phyloP scores from a whole-genome alignment of 2,888 invertebrate genomes.

The Andrena haemorrhoa region DNA sequence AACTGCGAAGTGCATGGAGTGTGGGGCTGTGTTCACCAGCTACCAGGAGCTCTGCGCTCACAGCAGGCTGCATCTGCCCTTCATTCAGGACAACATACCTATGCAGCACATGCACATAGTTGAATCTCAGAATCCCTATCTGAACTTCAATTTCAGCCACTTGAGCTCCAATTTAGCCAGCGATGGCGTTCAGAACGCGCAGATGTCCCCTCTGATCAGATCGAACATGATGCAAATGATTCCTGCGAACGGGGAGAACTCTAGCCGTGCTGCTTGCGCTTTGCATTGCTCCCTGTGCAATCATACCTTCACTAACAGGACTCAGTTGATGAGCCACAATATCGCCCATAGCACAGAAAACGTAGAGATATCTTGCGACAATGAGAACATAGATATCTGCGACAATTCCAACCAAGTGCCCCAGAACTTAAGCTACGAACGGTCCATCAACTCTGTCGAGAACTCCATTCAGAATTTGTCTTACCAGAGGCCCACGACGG shows the following conservation, averaged over 20 bases:
- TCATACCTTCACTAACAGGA: constrained; percentile 79
- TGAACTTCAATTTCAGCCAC: constrained; percentile 75
- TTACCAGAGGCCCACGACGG: constrained; percentile 66
- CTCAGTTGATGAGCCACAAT: constrained; percentile 78
- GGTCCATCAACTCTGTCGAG: constrained; percentile 68
- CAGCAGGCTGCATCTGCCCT: constrained; percentile 76
- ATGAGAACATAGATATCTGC: constrained; percentile 77
- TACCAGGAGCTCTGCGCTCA: constrained; percentile 80
- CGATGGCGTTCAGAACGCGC: constrained; percentile 47
- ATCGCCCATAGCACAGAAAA: constrained; percentile 76
- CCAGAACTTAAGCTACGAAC: constrained; percentile 73
- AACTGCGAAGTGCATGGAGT: constrained; percentile 78
- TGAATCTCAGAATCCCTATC: constrained; percentile 78
- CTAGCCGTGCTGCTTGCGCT: constrained; percentile 78
- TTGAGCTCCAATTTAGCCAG: constrained; percentile 59
- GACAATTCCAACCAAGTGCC: constrained; percentile 76
- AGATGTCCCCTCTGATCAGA: constrained; percentile 55
- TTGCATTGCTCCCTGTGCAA: constrained; percentile 81
- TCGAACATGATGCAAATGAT: constrained; percentile 65
- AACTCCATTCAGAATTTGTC: constrained; percentile 75
- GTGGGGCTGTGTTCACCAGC: constrained; percentile 75
- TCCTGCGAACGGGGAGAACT: constrained; percentile 58
- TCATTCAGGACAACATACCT: constrained; percentile 75
- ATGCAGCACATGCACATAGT: constrained; percentile 80
- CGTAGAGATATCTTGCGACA: constrained; percentile 76